Conservation (phyloP, 92 coral and sea anemone genomes). For the Umimayanthus kanabou region DNA sequence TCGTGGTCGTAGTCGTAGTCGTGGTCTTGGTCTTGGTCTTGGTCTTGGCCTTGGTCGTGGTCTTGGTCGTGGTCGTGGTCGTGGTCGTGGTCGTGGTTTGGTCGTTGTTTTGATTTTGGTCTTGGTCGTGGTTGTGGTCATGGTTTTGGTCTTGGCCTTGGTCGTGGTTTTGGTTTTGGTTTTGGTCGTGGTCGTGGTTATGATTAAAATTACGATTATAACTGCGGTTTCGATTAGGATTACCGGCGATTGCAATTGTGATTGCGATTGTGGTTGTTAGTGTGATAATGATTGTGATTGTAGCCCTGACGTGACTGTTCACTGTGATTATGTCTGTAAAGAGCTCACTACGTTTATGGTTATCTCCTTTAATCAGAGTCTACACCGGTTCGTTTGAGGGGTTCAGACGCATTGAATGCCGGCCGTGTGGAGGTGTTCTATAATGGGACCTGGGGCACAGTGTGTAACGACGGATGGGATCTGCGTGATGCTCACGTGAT, state of each 20-base stretch:
- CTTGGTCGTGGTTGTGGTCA: background rate
- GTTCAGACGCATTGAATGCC: constrained; percentile 18
- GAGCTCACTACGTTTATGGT: background rate
- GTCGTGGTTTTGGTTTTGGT: background rate
- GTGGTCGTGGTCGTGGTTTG: background rate
- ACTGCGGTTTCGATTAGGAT: no score
- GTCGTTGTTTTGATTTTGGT: background rate
- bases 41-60: background rate
- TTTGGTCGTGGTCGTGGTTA: background rate
- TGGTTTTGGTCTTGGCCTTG: background rate
- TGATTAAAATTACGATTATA: background rate
- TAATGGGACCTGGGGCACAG: constrained; percentile 39
- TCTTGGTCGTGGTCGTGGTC: background rate
- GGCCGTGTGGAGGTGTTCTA: constrained; percentile 34
- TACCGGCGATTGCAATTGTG: background rate
- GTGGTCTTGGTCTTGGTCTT: background rate
- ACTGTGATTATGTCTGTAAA: background rate
- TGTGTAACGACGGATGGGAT: constrained; percentile 35
- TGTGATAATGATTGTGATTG: background rate
- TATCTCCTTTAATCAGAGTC: background rate
- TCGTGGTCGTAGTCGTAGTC: no score
- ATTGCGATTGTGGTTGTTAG: background rate
- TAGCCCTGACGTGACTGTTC: no score
- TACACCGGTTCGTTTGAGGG: constrained; percentile 21
- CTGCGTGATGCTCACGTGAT: constrained; percentile 41